Base-by-base conservation (phyloP, 2,888 invertebrate genomes). In the Agriotes lineatus region DNA sequence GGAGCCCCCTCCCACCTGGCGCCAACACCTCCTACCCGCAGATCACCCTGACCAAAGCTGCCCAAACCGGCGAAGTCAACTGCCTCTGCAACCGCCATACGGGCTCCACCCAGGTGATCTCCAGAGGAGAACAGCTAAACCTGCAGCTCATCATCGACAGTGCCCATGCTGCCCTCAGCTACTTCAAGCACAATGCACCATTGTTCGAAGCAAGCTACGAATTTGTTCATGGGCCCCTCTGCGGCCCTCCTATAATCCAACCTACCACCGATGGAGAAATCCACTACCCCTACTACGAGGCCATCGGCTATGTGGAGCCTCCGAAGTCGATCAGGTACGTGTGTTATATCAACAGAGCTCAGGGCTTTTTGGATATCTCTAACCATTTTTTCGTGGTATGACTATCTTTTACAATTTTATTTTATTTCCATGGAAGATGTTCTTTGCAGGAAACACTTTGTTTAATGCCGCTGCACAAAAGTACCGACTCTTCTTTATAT, bases 191-290 rank as follows among this genome's bases (percentile, higher is more conserved):
- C 78, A 89, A 92, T 1, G 89, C 90, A 33, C 93, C 96, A 0
- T 86, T 96, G 2, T 96, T 96, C 80, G 93, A 95, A 82, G 96
- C 96, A 0, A 88, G 89, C 3, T 96, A 94, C 81, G 94, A 95
- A 81, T 96, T 96, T 79, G 94, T 95, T 0, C 96, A 96, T 76
- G 95, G 95, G 0, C 95, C 95, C 0, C 85, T 95, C 0, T 96
- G 96, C 80, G 96, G 96, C 0, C 94, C 95, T 0, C 91, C 95
- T 0, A 89, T 93, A 2, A 84, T 95, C 50, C 91, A 92, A 5
- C 93, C 95, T 0, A 89, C 91, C 0, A 91, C 93, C 0, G 95
- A 95, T 77, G 95, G 95, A 0, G 94, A 95, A 82, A 91, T 95
- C n/a, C 91, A 93, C 22, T 95, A 94, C 79, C 95, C 95, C 0